phyloP scores from a whole-genome alignment of 2,113 vertebrate species.

The Addax nasomaculatus region DNA sequence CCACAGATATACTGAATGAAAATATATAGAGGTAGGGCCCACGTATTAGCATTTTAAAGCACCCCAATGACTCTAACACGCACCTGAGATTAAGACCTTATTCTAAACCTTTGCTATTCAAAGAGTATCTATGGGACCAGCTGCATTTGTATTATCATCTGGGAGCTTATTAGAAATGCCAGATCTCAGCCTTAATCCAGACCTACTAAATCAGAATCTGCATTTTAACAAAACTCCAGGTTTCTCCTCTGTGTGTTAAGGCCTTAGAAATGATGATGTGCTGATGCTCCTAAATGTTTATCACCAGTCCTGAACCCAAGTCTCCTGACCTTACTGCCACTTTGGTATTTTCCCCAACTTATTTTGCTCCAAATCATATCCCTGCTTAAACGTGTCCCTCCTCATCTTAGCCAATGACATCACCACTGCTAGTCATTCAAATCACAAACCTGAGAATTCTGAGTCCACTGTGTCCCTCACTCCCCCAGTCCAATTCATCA shows the following conservation, averaged over 20 bases:
- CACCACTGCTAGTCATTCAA: background rate
- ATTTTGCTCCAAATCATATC: background rate
- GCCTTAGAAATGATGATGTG: background rate
- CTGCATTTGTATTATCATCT: background rate
- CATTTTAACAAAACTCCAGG: background rate
- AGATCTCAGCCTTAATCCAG: background rate
- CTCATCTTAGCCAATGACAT: background rate
- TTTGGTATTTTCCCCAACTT: background rate
- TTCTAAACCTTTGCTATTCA: background rate
- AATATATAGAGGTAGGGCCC: background rate
- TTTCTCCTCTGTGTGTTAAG: background rate
- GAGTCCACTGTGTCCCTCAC: background rate
- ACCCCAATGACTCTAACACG: background rate
- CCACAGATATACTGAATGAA: background rate
- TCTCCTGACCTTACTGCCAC: background rate
- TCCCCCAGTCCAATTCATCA: background rate
- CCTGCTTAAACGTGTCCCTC: background rate
- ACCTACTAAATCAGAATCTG: background rate
- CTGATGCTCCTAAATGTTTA: background rate
- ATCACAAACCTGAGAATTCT: background rate
- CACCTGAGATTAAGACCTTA: background rate
- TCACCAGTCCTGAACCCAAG: background rate
- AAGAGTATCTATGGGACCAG: background rate
- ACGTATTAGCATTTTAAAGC: background rate
- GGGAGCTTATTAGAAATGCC: background rate